Evolutionary conservation across 1,140 invertebrate genomes (phyloP).

Genomic region (Drosophila mojavensis): DNA sequence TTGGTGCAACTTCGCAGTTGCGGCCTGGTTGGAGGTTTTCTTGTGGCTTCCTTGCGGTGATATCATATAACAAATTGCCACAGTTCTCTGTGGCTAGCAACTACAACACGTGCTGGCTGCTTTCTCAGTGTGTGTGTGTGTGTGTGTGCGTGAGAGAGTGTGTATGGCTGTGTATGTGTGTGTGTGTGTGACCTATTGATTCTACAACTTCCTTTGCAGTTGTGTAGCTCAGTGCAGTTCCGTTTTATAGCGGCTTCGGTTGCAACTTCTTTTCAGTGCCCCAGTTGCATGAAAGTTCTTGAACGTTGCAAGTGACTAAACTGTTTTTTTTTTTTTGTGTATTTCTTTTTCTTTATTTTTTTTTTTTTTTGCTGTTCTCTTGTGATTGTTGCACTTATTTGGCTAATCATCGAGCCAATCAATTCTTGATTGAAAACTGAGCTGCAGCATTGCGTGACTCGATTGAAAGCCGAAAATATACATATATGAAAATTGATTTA

Average conservation of each 20-base stretch:
- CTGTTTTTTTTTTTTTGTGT: background rate
- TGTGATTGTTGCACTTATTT: background rate
- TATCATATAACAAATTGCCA: constrained; percentile 66
- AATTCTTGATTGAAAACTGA: constrained; percentile 4
- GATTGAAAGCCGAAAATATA: background rate
- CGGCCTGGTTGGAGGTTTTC: constrained; percentile 27
- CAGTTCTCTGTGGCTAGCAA: constrained; percentile 20
- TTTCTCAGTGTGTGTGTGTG: constrained; percentile 20
- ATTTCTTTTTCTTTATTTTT: background rate
- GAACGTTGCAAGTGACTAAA: constrained; percentile 17
- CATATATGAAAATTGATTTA: constrained; percentile 3
- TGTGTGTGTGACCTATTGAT: constrained; percentile 70
- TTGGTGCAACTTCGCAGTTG: constrained; percentile 39
- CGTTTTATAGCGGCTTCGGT: constrained; percentile 32
- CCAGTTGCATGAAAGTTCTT: constrained; percentile 27
- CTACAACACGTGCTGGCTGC: constrained; percentile 47
- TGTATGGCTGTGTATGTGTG: constrained; percentile 19
- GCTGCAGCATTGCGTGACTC: constrained; percentile 22
- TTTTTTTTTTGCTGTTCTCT: constrained; percentile 2
- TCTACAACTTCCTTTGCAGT: constrained; percentile 60
- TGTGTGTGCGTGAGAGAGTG: constrained; percentile 14
- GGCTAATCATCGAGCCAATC: constrained; percentile 14
- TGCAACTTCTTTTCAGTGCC: constrained; percentile 15
- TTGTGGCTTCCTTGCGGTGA: constrained; percentile 74
- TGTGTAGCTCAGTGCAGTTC: constrained; percentile 29